Evolutionary conservation across 1,140 invertebrate species (phyloP), one percentile per base, ranked within the genome.

Genomic region (Gonioctena quinquepunctata): DNA sequence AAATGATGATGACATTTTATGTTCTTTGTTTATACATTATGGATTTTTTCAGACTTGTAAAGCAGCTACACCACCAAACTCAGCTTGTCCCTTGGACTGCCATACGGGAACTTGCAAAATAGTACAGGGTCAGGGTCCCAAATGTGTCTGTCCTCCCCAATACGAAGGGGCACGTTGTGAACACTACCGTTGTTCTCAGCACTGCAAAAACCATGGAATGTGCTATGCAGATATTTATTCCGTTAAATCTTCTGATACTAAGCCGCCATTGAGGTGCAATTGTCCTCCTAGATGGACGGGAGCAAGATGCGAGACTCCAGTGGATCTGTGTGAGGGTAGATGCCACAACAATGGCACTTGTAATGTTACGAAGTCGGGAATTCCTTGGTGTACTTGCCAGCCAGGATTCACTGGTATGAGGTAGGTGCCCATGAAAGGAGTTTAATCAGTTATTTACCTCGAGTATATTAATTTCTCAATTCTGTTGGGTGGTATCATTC

Each of bases 211-310:
- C 81, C 87, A 87, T 73, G 90, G 89, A 21, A 80, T 87, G 4
- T 92, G 90, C 73, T 86, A 86, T 50, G 77, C 81, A 16, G 85
- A 86, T 75, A 64, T 81, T 0, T 70, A 33, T 33, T 65, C 79
- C n/a, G 21, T 68, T 8, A 65, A 68, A 57, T 69, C 70, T 16
- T 63, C 70, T 23, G 76, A 73, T 27, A 57, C 68, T 3, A 71
- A 76, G 64, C 73, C 80, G 1, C 79, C 77, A 4, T 64, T 85
- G 5, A 81, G 86, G 77, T 92, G 90, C 78, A 85, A 83, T 61
- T 93, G 92, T 76, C 86, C 85, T 18, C 80, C 86, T 3, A 85
- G 88, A 16, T 93, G 88, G 87, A 87, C 87, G 0, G 92, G 92
- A 3, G 84, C 87, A 33, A 82, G 88, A 2, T 93, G 92, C 81